A percentile compares a stretch with the other conserved stretches of the same genome.
phyloP scores from a whole-genome alignment of 2,888 invertebrate species.

The Pterostichus madidus region DNA sequence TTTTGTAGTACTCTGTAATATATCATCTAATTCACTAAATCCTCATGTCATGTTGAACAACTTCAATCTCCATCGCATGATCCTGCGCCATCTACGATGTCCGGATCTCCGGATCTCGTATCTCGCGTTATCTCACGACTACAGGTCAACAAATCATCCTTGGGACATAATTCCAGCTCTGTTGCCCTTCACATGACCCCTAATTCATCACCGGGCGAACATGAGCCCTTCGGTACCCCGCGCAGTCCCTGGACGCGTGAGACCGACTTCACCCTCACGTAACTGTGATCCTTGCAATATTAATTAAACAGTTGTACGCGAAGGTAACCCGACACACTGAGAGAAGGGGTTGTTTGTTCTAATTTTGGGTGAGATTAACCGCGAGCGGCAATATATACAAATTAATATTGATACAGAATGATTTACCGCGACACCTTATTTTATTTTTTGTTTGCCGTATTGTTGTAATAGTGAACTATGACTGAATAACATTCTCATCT shows the following conservation, averaged over 20 bases:
- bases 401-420: too few relatives aligned
- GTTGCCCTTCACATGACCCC: slow-evolving; percentile 19
- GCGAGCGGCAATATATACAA: too few relatives aligned
- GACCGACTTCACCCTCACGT: not conserved
- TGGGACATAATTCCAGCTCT: slow-evolving; percentile 14
- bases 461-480: too few relatives aligned
- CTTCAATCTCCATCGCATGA: not conserved
- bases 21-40: not conserved
- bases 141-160: slow-evolving; percentile 48
- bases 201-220: slow-evolving; percentile 9
- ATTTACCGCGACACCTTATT: too few relatives aligned
- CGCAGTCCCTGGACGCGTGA: not conserved
- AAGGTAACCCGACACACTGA: not conserved
- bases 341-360: not conserved
- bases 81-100: not conserved
- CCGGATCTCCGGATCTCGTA: not conserved
- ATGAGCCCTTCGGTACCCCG: not conserved
- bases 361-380: too few relatives aligned
- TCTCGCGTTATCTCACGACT: slow-evolving; percentile 31
- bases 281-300: slow-evolving; percentile 22
- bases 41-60: not conserved
- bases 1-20: too few relatives aligned
- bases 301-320: slow-evolving; percentile 13
- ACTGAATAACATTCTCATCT: too few relatives aligned
- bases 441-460: too few relatives aligned